Percentiles rank a stretch among this genome's conserved stretches.
phyloP scores from a whole-genome alignment of 2,797 vertebrate genomes.

The Arrhamphus sclerolepis region DNA sequence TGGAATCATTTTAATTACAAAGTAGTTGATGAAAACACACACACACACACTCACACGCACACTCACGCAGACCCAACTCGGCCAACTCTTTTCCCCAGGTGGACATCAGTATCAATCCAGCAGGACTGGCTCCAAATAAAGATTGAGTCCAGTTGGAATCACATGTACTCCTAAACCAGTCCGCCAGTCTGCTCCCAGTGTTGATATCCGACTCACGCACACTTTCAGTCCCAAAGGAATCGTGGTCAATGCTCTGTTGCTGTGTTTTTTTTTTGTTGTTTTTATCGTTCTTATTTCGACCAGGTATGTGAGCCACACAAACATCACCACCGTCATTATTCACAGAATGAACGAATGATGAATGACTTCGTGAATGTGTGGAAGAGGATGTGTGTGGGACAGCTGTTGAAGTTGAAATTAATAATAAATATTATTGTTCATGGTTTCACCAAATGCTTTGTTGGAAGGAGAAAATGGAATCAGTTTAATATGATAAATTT shows the following conservation, averaged over 20 bases:
- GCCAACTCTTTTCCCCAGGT: constrained; percentile 14
- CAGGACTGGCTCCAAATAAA: constrained; percentile 33
- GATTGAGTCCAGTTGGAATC: constrained; percentile 40
- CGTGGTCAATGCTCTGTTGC: constrained; percentile 35
- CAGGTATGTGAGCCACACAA: constrained; percentile 24
- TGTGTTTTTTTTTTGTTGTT: constrained; percentile 11
- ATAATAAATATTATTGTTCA: constrained; percentile 47
- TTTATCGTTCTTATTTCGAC: constrained; percentile 31
- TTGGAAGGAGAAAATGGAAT: constrained; percentile 57
- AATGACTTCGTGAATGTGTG: too few relatives aligned
- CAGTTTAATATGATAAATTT: constrained; percentile 54
- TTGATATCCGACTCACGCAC: constrained; percentile 52
- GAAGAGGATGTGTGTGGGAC: too few relatives aligned
- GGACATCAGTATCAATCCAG: constrained; percentile 22
- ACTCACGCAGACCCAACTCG: not conserved
- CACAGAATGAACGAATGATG: constrained; percentile 9
- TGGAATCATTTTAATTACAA: constrained; percentile 11
- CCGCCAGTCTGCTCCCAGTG: constrained; percentile 29
- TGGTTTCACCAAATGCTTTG: constrained; percentile 35
- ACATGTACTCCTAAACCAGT: constrained; percentile 54
- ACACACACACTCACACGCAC: too few relatives aligned
- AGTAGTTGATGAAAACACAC: not conserved
- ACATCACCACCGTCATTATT: constrained; percentile 9
- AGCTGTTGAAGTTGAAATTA: constrained; percentile 31
- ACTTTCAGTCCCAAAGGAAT: constrained; percentile 46